Evolutionary conservation across 2,797 vertebrate species (phyloP).

Genomic region (Eutrigla gurnardus): DNA sequence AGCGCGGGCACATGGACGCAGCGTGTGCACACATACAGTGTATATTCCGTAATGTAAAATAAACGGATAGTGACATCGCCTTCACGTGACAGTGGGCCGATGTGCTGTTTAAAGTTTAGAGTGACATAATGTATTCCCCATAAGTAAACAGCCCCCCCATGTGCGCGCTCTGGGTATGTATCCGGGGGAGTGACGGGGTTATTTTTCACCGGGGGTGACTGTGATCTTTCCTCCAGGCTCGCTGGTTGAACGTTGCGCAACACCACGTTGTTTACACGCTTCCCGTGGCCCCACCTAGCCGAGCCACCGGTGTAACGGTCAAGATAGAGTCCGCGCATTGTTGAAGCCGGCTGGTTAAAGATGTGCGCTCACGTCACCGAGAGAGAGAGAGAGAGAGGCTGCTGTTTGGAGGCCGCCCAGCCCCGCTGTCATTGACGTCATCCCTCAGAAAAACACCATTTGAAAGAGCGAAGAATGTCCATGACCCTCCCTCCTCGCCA

Average conservation of each 20-base stretch:
- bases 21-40: neutral
- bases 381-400: slow-evolving; percentile 17
- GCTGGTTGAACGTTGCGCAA: slow-evolving; percentile 76
- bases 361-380: slow-evolving; percentile 75
- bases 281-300: slow-evolving; percentile 80
- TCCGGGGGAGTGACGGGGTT: neutral
- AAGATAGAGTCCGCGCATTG: slow-evolving; percentile 55
- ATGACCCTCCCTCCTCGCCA: slow-evolving; percentile 26
- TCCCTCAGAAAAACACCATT: slow-evolving; percentile 63
- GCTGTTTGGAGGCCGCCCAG: slow-evolving; percentile 65
- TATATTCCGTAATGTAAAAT: neutral
- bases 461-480: slow-evolving; percentile 59
- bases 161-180: neutral
- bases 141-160: too few species aligned
- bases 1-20: neutral
- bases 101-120: neutral
- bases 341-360: slow-evolving; percentile 46
- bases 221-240: neutral
- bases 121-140: neutral
- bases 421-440: slow-evolving; percentile 80
- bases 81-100: neutral
- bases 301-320: slow-evolving; percentile 68
- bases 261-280: slow-evolving; percentile 82
- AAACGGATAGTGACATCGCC: neutral
- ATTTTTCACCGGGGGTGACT: neutral